phyloP scores from a whole-genome alignment of 2,113 vertebrate genomes.

The Verasper variegatus region DNA sequence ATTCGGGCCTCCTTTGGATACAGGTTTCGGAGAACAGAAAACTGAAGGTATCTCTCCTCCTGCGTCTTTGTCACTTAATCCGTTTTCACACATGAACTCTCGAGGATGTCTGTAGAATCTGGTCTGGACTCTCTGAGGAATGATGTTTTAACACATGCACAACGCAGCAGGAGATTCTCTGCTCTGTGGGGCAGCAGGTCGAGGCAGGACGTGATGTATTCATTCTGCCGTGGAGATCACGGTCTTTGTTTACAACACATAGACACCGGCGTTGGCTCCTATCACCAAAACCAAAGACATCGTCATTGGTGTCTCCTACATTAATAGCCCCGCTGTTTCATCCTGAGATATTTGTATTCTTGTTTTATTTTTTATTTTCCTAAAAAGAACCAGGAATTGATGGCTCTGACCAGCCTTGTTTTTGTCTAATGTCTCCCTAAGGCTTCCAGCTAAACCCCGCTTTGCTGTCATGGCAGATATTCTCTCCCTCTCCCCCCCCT shows the following conservation, averaged over 20 bases:
- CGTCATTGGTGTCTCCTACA: too few species aligned
- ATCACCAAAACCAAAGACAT: too few species aligned
- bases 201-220: too few species aligned
- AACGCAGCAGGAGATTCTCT: too few species aligned
- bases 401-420: not conserved
- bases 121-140: not conserved
- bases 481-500: not conserved
- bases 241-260: too few species aligned
- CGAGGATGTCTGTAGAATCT: not conserved
- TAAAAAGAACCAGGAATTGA: not conserved
- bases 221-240: too few species aligned
- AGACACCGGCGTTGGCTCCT: too few species aligned
- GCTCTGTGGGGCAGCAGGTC: too few species aligned
- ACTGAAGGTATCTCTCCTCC: slow-evolving; percentile 84
- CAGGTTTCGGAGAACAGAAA: slow-evolving; percentile 91
- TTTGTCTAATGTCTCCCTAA: slow-evolving; percentile 20
- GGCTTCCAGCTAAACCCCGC: slow-evolving; percentile 23
- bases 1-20: slow-evolving; percentile 95
- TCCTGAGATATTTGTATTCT: too few species aligned
- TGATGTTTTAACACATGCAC: too few species aligned
- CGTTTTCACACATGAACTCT: not conserved
- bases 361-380: too few species aligned
- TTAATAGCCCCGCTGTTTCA: too few species aligned
- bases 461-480: slow-evolving; percentile 25
- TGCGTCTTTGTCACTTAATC: not conserved